These are phyloP conservation scores for Cheilosia variabilis DNA, from an alignment of 2,888 invertebrate species.

Conservation along the genomic window DNA sequence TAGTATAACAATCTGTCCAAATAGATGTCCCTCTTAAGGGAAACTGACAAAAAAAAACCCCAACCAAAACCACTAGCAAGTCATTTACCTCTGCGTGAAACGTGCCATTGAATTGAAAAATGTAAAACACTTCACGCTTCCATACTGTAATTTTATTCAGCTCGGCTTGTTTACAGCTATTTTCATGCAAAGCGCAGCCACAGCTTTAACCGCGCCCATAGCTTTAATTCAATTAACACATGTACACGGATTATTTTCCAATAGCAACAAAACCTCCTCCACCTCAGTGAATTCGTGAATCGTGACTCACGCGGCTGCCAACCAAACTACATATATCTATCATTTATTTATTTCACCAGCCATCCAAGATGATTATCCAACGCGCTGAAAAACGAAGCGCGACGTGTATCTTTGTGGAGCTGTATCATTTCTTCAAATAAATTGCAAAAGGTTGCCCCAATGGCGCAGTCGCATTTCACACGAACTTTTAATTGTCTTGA, in stretches of 20 bases:
- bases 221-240: slow-evolving; percentile 70
- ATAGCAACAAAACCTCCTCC: slow-evolving; percentile 48
- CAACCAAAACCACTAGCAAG: no score
- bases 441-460: slow-evolving; percentile 29
- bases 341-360: slow-evolving; percentile 27
- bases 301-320: slow-evolving; percentile 61
- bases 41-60: no score
- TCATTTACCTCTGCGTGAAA: slow-evolving; percentile 6
- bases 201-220: slow-evolving; percentile 64
- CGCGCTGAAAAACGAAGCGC: slow-evolving; percentile 20
- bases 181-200: slow-evolving; percentile 46
- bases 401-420: slow-evolving; percentile 27
- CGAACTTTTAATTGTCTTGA: slow-evolving; percentile 35
- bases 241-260: slow-evolving; percentile 51
- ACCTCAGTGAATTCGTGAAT: slow-evolving; percentile 36
- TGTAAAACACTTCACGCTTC: slow-evolving; percentile 49
- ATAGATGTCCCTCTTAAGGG: no score
- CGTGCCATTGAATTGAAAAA: slow-evolving; percentile 43
- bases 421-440: slow-evolving; percentile 18
- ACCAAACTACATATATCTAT: slow-evolving; percentile 41
- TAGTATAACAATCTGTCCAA: no score
- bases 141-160: slow-evolving; percentile 32
- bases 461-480: slow-evolving; percentile 49
- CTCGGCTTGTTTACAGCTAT: slow-evolving; percentile 43
- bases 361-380: slow-evolving; percentile 51